Conservation (phyloP, 2,797 vertebrate genomes). For the Alauda arvensis region DNA sequence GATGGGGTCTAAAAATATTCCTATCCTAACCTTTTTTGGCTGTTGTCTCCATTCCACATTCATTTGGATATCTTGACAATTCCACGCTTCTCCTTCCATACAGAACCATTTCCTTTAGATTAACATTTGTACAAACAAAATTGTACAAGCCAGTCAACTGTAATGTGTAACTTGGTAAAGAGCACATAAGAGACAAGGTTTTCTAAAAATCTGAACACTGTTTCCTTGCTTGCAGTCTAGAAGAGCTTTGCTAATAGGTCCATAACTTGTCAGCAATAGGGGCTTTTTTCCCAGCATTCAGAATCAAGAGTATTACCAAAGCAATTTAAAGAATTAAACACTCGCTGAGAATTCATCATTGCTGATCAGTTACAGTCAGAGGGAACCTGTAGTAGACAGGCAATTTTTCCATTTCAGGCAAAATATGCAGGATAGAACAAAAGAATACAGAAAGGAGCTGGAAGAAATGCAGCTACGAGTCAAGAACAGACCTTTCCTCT, state of each 20-base stretch:
- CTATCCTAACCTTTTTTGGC: neutral
- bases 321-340: neutral
- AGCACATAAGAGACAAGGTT: neutral
- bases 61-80: neutral
- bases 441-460: constrained; percentile 87
- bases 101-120: neutral
- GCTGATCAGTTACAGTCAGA: neutral
- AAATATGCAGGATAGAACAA: constrained; percentile 81
- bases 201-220: neutral
- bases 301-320: neutral
- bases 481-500: constrained; percentile 85
- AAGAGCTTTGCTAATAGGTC: neutral
- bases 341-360: neutral
- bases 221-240: neutral
- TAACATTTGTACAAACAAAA: neutral
- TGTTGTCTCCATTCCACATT: neutral
- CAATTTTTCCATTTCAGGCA: constrained; percentile 74
- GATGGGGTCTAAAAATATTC: neutral
- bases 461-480: constrained; percentile 87
- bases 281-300: neutral
- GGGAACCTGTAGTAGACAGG: neutral
- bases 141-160: neutral
- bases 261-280: neutral
- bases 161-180: neutral
- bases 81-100: neutral